Base-by-base conservation (phyloP, 2,113 vertebrate genomes). In the Camelus dromedarius region DNA sequence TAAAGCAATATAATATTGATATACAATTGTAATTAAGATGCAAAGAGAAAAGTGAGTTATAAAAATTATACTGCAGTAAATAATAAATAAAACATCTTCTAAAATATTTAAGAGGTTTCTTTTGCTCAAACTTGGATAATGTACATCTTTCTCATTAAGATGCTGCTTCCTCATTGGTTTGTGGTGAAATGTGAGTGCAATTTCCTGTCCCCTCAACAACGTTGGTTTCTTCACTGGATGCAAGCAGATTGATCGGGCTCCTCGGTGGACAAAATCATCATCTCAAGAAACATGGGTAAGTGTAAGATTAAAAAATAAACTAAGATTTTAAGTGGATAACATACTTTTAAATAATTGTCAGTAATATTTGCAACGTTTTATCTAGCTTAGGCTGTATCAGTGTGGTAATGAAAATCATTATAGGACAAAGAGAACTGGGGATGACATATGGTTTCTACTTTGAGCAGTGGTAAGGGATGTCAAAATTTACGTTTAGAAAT, bases 201-300 rank as follows among this genome's bases (percentile, higher is more conserved):
- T 96, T 99, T 99, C 99, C 98, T 98, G 96, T 98, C 62, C 60
- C 30, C 72, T 97, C 89, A 77, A 82, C 75, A 95, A 32, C 66
- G 83, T 24, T 64, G 46, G 91, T 97, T 98, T 98, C 97, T 97
- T 93, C 97, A 96, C 96, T 97, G 56, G 80, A 93, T 96, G 72
- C 93, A 91, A 50, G 52, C 82, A 84, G 92, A 93, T 79, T 92
- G 92, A 82, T 67, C 92, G 42, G 20, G 84, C 89, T 77, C 16
- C 30, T 85, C 76, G 0, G 38, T 0, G 15, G 11, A 89, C 80
- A 87, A 95, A 95, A 75, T 32, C 32, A 0, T 89, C 83, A 42
- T 24, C 0, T 1, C 0, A 69, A 92, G 93, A 93, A 89, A 66
- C 75, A 16, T 32, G 42, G 98, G 98, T 99, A 96, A 98, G 98